Conservation (phyloP, 2,888 invertebrate species). For the Oxystoma pomonae region DNA sequence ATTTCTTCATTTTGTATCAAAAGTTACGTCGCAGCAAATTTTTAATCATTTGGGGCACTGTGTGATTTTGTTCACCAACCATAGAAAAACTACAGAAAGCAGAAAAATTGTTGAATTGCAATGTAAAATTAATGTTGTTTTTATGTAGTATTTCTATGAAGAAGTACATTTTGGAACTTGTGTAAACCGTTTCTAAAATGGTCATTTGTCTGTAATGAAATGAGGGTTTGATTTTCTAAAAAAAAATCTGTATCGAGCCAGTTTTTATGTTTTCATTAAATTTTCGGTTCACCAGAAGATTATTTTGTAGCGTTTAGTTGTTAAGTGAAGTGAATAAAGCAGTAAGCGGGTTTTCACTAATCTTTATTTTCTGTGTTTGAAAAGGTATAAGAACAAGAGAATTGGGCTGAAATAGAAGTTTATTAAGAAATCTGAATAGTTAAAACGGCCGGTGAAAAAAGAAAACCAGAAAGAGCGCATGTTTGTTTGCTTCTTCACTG, state of each 20-base stretch:
- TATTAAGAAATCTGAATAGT: conserved; percentile 29
- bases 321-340: conserved; percentile 27
- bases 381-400: conserved; percentile 81
- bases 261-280: background rate
- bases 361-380: conserved; percentile 69
- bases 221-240: too few relatives aligned
- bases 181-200: too few relatives aligned
- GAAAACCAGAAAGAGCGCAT: conserved; percentile 15
- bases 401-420: conserved; percentile 67
- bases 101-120: too few relatives aligned
- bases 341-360: conserved; percentile 29
- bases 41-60: background rate
- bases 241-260: background rate
- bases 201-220: too few relatives aligned
- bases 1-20: too few relatives aligned
- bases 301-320: background rate
- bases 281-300: background rate
- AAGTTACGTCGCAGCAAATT: background rate
- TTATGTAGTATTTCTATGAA: too few relatives aligned
- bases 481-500: conserved; percentile 14
- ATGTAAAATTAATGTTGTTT: too few relatives aligned
- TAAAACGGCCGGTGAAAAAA: conserved; percentile 23
- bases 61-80: background rate
- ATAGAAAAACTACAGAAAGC: too few relatives aligned
- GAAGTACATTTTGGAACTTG: too few relatives aligned